Evolutionary conservation across 2,888 invertebrate genomes (phyloP).

Genomic region (Apotomis capreana): DNA sequence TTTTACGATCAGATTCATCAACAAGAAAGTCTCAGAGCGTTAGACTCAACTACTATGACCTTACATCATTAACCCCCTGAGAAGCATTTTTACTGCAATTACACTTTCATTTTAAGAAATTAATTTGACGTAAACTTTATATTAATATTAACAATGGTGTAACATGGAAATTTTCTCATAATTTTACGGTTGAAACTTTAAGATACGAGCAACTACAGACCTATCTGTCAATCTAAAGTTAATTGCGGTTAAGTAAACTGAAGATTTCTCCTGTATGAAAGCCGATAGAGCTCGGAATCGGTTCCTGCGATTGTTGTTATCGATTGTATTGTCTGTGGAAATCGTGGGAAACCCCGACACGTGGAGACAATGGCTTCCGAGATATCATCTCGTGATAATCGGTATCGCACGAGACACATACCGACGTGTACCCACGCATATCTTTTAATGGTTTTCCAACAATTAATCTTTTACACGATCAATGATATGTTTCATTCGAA

Average conservation of each 20-base stretch:
- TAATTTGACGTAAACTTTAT: conserved; percentile 37
- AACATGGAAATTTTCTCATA: conserved; percentile 53
- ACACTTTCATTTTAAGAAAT: conserved; percentile 42
- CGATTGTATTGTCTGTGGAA: conserved; percentile 64
- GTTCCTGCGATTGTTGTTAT: conserved; percentile 51
- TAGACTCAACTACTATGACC: conserved; percentile 36
- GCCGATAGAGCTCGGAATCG: conserved; percentile 41
- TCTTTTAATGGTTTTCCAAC: conserved; percentile 20
- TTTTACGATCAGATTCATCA: conserved; percentile 55
- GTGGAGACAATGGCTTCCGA: conserved; percentile 54
- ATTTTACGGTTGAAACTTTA: conserved; percentile 48
- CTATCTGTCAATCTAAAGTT: conserved; percentile 44
- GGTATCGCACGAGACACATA: conserved; percentile 49
- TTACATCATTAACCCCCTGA: conserved; percentile 40
- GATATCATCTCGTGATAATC: conserved; percentile 46
- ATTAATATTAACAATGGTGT: conserved; percentile 40
- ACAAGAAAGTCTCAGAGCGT: conserved; percentile 31
- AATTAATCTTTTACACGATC: not conserved
- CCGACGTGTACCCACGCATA: conserved; percentile 27
- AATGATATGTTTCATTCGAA: not conserved
- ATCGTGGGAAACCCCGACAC: conserved; percentile 67
- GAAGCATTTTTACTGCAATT: conserved; percentile 25
- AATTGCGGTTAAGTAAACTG: conserved; percentile 30
- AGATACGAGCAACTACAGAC: conserved; percentile 21
- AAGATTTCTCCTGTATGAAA: conserved; percentile 40